Evolutionary conservation across 2,113 vertebrate genomes (phyloP).

Genomic region (Coregonus clupeaformis): DNA sequence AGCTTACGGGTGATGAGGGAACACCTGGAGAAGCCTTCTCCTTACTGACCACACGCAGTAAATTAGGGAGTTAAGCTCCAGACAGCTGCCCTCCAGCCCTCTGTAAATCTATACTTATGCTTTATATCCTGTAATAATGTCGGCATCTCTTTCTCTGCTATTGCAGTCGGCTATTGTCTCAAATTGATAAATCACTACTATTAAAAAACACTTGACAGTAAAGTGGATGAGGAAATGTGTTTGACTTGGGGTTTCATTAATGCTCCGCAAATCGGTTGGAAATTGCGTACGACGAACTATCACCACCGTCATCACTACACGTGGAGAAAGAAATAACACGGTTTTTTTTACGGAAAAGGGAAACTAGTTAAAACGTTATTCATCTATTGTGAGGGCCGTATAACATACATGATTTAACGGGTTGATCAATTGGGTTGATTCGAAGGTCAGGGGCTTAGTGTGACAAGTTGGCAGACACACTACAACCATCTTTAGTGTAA

Average conservation of each 20-base stretch:
- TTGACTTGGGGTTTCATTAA: slow-evolving; percentile 1
- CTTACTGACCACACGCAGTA: slow-evolving; percentile 71
- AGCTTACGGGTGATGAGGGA: slow-evolving; percentile 69
- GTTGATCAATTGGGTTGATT: too few species aligned
- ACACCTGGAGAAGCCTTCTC: slow-evolving; percentile 70
- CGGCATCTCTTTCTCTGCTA: slow-evolving; percentile 51
- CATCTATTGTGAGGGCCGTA: too few species aligned
- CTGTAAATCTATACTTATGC: slow-evolving; percentile 59
- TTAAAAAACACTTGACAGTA: slow-evolving; percentile 36
- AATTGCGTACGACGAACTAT: too few species aligned
- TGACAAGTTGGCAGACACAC: too few species aligned
- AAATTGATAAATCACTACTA: slow-evolving; percentile 54
- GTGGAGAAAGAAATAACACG: too few species aligned
- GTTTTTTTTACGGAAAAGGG: too few species aligned
- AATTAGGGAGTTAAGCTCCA: slow-evolving; percentile 66
- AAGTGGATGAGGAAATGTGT: slow-evolving; percentile 7
- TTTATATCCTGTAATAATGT: slow-evolving; percentile 68
- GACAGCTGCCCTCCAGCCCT: slow-evolving; percentile 59
- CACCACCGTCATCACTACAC: not conserved
- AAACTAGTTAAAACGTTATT: too few species aligned
- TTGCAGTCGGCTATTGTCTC: slow-evolving; percentile 55
- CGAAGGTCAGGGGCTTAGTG: too few species aligned
- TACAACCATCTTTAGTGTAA: too few species aligned
- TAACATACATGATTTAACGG: too few species aligned
- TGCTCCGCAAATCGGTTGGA: not conserved